Conservation (phyloP, 2,113 vertebrate genomes). For the Spea multiplicata region DNA sequence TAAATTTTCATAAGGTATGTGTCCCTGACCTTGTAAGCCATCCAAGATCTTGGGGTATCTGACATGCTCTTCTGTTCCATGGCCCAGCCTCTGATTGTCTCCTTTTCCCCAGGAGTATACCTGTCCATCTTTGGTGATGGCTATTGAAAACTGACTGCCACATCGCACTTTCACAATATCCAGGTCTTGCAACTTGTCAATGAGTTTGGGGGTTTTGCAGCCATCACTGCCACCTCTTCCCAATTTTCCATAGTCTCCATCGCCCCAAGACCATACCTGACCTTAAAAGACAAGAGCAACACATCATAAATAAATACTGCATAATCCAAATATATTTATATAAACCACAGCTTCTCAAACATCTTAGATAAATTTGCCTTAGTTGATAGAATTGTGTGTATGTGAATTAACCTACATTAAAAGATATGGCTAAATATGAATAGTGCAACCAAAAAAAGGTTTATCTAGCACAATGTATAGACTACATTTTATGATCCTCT, state of each 20-base stretch:
- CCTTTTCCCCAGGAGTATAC: conserved; percentile 98
- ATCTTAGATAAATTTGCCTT: too few species aligned
- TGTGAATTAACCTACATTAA: too few species aligned
- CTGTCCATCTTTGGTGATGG: conserved; percentile 92
- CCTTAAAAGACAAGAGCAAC: conserved; percentile 64
- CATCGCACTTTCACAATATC: conserved; percentile 91
- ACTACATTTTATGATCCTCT: too few species aligned
- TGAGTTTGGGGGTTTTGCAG: conserved; percentile 92
- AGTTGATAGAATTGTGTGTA: too few species aligned
- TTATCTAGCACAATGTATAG: too few species aligned
- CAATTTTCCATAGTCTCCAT: conserved; percentile 95
- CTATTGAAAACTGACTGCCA: conserved; percentile 94
- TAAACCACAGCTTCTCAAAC: too few species aligned
- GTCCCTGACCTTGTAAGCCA: conserved; percentile 79
- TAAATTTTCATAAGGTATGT: too few species aligned
- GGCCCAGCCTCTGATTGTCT: conserved; percentile 94
- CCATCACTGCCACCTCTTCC: conserved; percentile 95
- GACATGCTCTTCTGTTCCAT: conserved; percentile 93
- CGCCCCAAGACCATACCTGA: conserved; percentile 98
- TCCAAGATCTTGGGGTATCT: conserved; percentile 93
- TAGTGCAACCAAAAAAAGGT: too few species aligned
- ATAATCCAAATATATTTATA: too few species aligned
- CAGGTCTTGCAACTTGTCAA: conserved; percentile 94
- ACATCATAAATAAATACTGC: too few species aligned
- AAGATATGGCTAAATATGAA: too few species aligned